Evolutionary conservation across 2,888 invertebrate genomes (phyloP), one percentile per base, ranked within the genome.

Genomic region (Drosophila maculinotata): DNA sequence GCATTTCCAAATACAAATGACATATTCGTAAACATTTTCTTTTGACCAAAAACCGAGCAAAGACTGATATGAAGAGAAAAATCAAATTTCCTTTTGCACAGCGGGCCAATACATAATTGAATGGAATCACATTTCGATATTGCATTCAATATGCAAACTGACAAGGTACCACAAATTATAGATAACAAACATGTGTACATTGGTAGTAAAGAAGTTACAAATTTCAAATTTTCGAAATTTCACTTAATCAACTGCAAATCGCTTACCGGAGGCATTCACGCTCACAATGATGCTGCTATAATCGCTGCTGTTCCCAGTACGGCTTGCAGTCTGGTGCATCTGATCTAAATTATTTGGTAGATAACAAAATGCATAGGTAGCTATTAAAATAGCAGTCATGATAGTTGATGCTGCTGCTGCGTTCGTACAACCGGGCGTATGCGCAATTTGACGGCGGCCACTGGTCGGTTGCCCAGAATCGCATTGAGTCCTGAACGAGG

Each of bases 41-140:
- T 52, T 54, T 39, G 30, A 33, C 23, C 25, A n/a, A n/a, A n/a
- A n/a, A n/a, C n/a, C n/a, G n/a, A n/a, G n/a, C n/a, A n/a, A n/a
- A n/a, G n/a, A n/a, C n/a, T n/a, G n/a, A n/a, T n/a, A n/a, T 10
- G 15, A 42, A 51, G 51, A 53, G 31, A 59, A 67, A 82, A 79
- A 82, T 83, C 66, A 53, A 79, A 82, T 79, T 79, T 82, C 75
- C 72, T 54, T 33, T 49, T 31, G 39, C 53, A 41, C 58, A 53
- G 39, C 54, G 15, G 28, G 48, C n/a, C n/a, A n/a, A n/a, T 17
- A 42, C 49, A 62, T 56, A 57, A 57, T 57, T 52, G 36, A 42
- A 31, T 17, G 23, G 31, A 36, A 36, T 28, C 51, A 25, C 39
- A 56, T 41, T 36, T 20, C 25, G 5, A 51, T 54, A 60, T 45